Evolutionary conservation across 2,888 invertebrate genomes (phyloP).

Genomic region (Aphrophora alni): DNA sequence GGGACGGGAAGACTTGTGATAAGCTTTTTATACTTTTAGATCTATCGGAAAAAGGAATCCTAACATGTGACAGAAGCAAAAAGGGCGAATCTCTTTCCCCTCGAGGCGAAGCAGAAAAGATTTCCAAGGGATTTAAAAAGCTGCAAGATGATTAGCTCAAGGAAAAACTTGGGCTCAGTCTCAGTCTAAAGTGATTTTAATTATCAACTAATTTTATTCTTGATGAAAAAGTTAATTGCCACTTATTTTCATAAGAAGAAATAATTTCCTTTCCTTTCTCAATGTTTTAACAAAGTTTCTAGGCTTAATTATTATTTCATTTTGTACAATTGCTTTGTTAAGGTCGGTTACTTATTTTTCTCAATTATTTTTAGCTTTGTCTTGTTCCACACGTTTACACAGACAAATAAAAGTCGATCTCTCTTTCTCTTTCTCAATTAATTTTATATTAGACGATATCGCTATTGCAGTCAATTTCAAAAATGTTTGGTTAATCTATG

Average conservation of each 20-base stretch:
- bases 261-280: conserved; percentile 22
- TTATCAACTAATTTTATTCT: conserved; percentile 34
- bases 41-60: conserved; percentile 42
- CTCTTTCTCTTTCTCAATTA: too few species aligned
- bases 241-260: conserved; percentile 34
- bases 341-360: neutral
- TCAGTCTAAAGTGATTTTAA: conserved; percentile 31
- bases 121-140: conserved; percentile 40
- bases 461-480: too few species aligned
- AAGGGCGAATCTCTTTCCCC: conserved; percentile 37
- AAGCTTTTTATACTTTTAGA: conserved; percentile 44
- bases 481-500: too few species aligned
- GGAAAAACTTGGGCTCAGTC: conserved; percentile 32
- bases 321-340: neutral
- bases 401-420: too few species aligned
- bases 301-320: neutral
- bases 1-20: conserved; percentile 38
- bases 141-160: conserved; percentile 38
- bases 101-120: conserved; percentile 35
- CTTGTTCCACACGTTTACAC: too few species aligned
- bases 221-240: conserved; percentile 37
- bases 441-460: too few species aligned
- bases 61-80: conserved; percentile 35
- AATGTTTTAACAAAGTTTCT: neutral
- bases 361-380: too few species aligned